Conservation (phyloP, 2,113 vertebrate genomes). For the Beaufortia kweichowensis region DNA sequence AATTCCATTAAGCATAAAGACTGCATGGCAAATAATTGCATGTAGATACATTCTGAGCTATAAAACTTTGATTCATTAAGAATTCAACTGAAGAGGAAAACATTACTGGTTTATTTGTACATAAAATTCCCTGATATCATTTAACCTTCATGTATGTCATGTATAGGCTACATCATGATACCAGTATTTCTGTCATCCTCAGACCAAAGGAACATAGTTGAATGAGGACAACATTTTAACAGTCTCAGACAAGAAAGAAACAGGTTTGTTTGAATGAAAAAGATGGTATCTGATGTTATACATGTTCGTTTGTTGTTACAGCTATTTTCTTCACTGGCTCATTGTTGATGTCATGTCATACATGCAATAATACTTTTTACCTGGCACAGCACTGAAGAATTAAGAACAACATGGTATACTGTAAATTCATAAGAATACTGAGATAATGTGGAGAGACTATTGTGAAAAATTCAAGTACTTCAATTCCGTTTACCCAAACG, state of each 20-base stretch:
- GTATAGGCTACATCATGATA: constrained; percentile 60
- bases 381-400: constrained; percentile 53
- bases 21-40: constrained; percentile 78
- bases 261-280: constrained; percentile 31
- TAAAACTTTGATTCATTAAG: constrained; percentile 76
- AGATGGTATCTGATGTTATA: constrained; percentile 43
- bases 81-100: constrained; percentile 72
- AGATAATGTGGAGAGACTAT: constrained; percentile 50
- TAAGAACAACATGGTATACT: constrained; percentile 48
- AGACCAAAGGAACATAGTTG: constrained; percentile 11
- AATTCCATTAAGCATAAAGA: constrained; percentile 80
- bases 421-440: constrained; percentile 59
- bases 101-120: constrained; percentile 59
- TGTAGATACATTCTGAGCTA: constrained; percentile 82
- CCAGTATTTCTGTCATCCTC: constrained; percentile 30
- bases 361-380: constrained; percentile 60
- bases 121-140: constrained; percentile 81
- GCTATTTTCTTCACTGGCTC: constrained; percentile 55
- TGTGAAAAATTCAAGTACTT: constrained; percentile 60
- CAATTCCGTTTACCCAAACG: constrained; percentile 49
- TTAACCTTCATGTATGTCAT: constrained; percentile 66
- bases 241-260: constrained; percentile 46
- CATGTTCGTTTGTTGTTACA: constrained; percentile 52
- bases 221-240: constrained; percentile 53
- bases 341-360: constrained; percentile 38